These are phyloP conservation scores for Drosophila niveifrons DNA, from an alignment of 2,888 invertebrate genomes.

Conservation along the genomic window DNA sequence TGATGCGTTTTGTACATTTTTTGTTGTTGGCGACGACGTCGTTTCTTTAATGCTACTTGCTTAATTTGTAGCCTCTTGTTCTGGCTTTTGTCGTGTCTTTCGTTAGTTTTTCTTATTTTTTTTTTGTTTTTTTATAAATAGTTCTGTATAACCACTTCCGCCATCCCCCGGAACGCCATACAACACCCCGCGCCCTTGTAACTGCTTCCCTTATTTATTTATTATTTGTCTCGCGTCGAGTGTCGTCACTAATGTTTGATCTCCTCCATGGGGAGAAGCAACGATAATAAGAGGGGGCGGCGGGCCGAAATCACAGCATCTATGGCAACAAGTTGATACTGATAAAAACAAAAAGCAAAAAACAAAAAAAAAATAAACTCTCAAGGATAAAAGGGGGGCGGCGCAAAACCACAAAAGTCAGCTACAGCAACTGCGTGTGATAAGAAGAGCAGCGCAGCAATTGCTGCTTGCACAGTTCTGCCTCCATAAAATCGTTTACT, in stretches of 20 bases:
- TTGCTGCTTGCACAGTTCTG: conserved; percentile 33
- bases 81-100: conserved; percentile 37
- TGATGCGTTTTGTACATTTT: conserved; percentile 76
- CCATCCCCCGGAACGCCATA: conserved; percentile 48
- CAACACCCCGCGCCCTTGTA: conserved; percentile 35
- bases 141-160: conserved; percentile 66
- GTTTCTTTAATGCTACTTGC: conserved; percentile 17
- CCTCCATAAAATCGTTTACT: conserved; percentile 39
- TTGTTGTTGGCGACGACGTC: conserved; percentile 25
- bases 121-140: conserved; percentile 51
- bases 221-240: background rate
- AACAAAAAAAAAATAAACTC: no score
- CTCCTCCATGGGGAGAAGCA: background rate
- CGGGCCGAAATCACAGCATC: conserved; percentile 31
- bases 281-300: no score
- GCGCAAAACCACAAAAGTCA: conserved; percentile 18
- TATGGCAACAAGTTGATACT: conserved; percentile 59
- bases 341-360: conserved; percentile 25
- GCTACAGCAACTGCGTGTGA: conserved; percentile 37
- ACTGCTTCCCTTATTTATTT: conserved; percentile 5
- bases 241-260: conserved; percentile 46
- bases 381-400: conserved; percentile 32
- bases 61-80: conserved; percentile 41
- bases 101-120: conserved; percentile 1
- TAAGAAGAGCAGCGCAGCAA: conserved; percentile 52